Conservation (phyloP, 1,140 invertebrate species). For the Aphelenchoides besseyi region DNA sequence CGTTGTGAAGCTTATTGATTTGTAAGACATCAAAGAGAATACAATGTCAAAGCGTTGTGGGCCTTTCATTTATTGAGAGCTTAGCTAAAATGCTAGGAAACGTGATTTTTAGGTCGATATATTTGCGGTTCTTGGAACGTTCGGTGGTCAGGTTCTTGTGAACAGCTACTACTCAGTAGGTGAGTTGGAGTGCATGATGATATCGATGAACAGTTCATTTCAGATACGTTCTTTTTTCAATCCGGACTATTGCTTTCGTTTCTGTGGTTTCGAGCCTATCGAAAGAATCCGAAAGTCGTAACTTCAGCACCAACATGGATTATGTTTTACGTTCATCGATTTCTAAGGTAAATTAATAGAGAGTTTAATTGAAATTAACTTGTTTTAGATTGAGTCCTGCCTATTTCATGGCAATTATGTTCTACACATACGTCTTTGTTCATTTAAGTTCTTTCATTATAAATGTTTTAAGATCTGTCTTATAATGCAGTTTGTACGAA, state of each 20-base stretch:
- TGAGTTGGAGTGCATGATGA: no score
- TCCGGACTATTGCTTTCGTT: slow-evolving; percentile 32
- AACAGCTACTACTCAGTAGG: no score
- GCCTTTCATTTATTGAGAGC: no score
- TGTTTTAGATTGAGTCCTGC: no score
- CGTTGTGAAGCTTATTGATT: no score
- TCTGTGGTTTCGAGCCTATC: slow-evolving; percentile 42
- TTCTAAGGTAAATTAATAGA: slow-evolving; percentile 22
- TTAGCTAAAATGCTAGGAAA: no score
- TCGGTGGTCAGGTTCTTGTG: slow-evolving; percentile 18
- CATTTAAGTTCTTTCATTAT: slow-evolving; percentile 1
- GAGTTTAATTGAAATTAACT: background rate
- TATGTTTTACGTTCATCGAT: slow-evolving; percentile 46
- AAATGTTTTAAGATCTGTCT: background rate
- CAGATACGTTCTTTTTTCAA: slow-evolving; percentile 46
- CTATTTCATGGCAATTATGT: slow-evolving; percentile 1
- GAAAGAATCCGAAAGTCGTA: slow-evolving; percentile 24
- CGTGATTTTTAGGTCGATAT: no score
- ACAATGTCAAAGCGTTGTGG: no score
- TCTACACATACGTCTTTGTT: slow-evolving; percentile 22
- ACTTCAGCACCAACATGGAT: slow-evolving; percentile 32
- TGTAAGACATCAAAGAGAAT: no score
- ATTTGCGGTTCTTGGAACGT: slow-evolving; percentile 22
- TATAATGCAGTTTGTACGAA: background rate
- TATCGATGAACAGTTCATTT: no score